These are phyloP conservation scores for Chloroclysta siterata DNA, from an alignment of 2,888 invertebrate genomes.

Conservation along the genomic window DNA sequence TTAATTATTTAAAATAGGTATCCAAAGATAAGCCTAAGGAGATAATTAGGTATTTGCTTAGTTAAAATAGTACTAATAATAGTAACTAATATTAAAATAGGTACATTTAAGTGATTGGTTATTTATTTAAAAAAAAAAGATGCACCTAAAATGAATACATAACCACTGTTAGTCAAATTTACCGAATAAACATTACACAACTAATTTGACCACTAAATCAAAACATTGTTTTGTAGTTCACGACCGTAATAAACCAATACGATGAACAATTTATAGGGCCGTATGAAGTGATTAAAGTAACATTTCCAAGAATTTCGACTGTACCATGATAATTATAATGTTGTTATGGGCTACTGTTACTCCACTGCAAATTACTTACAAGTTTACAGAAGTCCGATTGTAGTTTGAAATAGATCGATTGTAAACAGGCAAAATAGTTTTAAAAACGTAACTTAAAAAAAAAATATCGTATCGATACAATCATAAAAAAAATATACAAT, in stretches of 20 bases:
- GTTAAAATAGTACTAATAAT: too few species aligned
- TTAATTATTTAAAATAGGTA: too few species aligned
- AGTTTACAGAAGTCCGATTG: constrained; percentile 18
- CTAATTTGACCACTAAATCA: constrained; percentile 67
- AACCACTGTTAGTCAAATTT: constrained; percentile 11
- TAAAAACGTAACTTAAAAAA: too few species aligned
- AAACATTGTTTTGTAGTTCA: constrained; percentile 59
- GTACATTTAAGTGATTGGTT: too few species aligned
- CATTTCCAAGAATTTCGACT: constrained; percentile 71
- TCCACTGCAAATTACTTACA: constrained; percentile 35
- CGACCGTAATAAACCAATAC: constrained; percentile 68
- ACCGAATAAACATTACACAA: constrained; percentile 44
- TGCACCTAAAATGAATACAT: constrained; percentile 2
- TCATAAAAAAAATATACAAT: too few species aligned
- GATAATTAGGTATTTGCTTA: too few species aligned
- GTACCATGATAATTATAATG: constrained; percentile 72
- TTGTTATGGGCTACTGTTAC: constrained; percentile 68
- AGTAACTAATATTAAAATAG: too few species aligned
- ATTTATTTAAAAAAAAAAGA: too few species aligned
- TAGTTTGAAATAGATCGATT: background rate
- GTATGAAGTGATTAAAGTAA: constrained; percentile 81
- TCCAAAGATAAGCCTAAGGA: too few species aligned
- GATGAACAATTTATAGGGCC: constrained; percentile 69
- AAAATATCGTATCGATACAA: too few species aligned
- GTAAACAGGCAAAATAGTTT: background rate